phyloP scores from a whole-genome alignment of 2,113 vertebrate genomes.

The Lipotes vexillifer region DNA sequence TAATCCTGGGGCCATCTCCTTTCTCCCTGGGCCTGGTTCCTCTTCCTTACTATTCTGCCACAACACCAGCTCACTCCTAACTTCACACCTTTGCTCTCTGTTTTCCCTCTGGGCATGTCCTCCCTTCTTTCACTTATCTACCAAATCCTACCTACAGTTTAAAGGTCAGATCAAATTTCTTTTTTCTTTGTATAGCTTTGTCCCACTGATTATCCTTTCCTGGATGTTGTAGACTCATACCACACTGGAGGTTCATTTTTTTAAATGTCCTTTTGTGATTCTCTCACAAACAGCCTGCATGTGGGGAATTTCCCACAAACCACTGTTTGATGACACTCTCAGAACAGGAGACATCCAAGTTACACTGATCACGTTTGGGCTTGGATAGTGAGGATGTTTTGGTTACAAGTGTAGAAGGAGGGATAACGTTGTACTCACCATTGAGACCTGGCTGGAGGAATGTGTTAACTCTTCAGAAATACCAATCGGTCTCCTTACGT shows the following conservation, averaged over 20 bases:
- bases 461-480: not conserved
- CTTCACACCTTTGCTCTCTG: not conserved
- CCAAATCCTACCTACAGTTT: not conserved
- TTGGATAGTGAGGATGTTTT: not conserved
- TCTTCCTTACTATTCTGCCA: not conserved
- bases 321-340: not conserved
- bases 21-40: not conserved
- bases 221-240: not conserved
- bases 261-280: not conserved
- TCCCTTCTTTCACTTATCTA: not conserved
- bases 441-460: not conserved
- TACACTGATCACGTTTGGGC: not conserved
- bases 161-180: not conserved
- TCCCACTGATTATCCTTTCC: not conserved
- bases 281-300: not conserved
- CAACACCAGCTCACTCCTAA: fast-evolving
- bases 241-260: not conserved
- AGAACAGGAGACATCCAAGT: not conserved
- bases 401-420: not conserved
- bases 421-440: not conserved
- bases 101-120: not conserved
- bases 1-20: not conserved
- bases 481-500: not conserved
- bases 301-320: not conserved
- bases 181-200: not conserved